These are phyloP conservation scores for Alitta virens DNA, from an alignment of 2,888 invertebrate genomes.

Conservation along the genomic window DNA sequence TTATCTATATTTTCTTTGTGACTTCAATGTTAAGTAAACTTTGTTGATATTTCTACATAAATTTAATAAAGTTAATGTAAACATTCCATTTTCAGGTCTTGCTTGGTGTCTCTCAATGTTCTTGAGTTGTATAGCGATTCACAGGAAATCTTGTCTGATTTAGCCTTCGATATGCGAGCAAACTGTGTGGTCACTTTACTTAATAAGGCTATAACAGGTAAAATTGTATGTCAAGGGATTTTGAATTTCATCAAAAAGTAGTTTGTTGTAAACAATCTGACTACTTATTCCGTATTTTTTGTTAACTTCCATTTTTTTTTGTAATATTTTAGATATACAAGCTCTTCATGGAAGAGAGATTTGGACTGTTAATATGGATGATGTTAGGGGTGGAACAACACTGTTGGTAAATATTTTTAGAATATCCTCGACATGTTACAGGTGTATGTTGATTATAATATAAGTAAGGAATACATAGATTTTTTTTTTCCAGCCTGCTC, in stretches of 20 bases:
- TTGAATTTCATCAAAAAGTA: too few species aligned
- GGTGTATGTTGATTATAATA: too few species aligned
- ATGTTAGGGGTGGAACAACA: slow-evolving; percentile 82
- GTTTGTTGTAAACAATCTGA: too few species aligned
- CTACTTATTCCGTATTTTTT: too few species aligned
- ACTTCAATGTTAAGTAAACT: too few species aligned
- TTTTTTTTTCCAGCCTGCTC: slow-evolving; percentile 63
- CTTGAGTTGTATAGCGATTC: slow-evolving; percentile 87
- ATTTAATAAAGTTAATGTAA: too few species aligned
- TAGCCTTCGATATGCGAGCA: slow-evolving; percentile 82
- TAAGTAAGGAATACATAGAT: neutral
- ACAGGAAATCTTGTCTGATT: slow-evolving; percentile 76
- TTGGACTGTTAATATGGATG: slow-evolving; percentile 82
- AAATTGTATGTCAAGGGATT: too few species aligned
- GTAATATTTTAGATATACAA: slow-evolving; percentile 43
- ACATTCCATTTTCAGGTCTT: slow-evolving; percentile 64
- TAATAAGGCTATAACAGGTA: slow-evolving; percentile 75
- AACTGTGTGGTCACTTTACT: slow-evolving; percentile 83
- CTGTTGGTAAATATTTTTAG: slow-evolving; percentile 64
- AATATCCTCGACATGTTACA: too few species aligned
- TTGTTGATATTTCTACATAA: too few species aligned
- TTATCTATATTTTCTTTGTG: too few species aligned
- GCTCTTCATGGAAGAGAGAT: slow-evolving; percentile 64
- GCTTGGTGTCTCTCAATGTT: slow-evolving; percentile 73
- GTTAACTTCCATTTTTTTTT: too few species aligned